Evolutionary conservation across 2,113 vertebrate species (phyloP).

Genomic region (Chrysemys picta): DNA sequence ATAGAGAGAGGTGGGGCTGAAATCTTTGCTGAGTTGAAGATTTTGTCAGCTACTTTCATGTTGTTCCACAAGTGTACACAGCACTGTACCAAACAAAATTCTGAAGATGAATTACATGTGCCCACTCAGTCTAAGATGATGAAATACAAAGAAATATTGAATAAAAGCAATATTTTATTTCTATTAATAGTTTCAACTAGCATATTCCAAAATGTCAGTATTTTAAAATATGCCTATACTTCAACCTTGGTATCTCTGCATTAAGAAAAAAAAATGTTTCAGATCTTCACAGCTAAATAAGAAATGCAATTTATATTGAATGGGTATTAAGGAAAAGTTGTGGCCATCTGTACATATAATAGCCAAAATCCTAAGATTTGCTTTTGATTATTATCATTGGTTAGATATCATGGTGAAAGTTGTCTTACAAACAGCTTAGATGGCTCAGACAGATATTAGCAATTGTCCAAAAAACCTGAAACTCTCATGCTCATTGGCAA

Average conservation of each 20-base stretch:
- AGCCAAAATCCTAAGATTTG: neutral
- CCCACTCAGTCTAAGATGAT: accelerated
- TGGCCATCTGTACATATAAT: neutral
- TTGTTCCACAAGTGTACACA: neutral
- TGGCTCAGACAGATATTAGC: neutral
- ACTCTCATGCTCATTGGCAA: neutral
- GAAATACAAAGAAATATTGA: neutral
- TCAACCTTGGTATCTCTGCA: neutral
- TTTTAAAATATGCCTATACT: neutral
- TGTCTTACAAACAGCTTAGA: neutral
- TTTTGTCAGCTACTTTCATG: neutral
- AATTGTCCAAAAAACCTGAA: neutral
- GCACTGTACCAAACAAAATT: neutral
- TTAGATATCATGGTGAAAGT: neutral
- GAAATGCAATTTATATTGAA: neutral
- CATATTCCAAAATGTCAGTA: accelerated
- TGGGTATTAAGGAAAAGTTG: neutral
- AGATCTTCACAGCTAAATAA: neutral
- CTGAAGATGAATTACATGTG: neutral
- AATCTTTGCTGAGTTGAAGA: neutral
- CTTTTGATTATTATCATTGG: neutral
- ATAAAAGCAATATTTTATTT: neutral
- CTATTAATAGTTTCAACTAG: neutral
- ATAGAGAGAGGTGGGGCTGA: neutral
- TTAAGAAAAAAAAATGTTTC: neutral